phyloP scores from a whole-genome alignment of 2,888 invertebrate genomes.

The Agrochola lota region DNA sequence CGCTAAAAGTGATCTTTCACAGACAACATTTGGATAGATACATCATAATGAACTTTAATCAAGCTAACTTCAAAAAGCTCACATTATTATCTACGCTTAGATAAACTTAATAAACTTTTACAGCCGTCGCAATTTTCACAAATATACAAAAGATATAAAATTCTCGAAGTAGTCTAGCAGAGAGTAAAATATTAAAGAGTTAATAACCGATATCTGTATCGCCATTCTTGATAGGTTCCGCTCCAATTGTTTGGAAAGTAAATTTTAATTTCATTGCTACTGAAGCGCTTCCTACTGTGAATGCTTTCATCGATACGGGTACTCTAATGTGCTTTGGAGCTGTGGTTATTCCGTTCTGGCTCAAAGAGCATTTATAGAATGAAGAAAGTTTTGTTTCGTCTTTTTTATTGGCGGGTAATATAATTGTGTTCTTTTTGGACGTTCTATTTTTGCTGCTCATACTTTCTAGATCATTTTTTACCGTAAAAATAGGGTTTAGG shows the following conservation, averaged over 20 bases:
- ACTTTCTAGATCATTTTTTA: not conserved
- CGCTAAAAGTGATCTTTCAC: not conserved
- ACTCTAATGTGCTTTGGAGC: conserved; percentile 15
- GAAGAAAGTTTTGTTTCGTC: not conserved
- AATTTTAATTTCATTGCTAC: conserved; percentile 54
- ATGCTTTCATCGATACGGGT: conserved; percentile 40
- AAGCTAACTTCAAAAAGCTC: not conserved
- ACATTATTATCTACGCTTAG: not conserved
- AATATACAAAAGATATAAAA: conserved; percentile 16
- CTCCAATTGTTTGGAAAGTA: conserved; percentile 44
- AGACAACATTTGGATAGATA: not conserved
- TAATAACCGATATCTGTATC: conserved; percentile 40
- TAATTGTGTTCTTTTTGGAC: not conserved
- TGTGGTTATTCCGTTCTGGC: conserved; percentile 4
- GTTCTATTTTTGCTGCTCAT: not conserved
- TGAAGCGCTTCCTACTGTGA: conserved; percentile 21
- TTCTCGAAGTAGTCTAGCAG: not conserved
- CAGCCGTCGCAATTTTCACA: not conserved
- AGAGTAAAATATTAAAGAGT: conserved; percentile 40
- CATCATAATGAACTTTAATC: not conserved
- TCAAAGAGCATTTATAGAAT: conserved; percentile 7
- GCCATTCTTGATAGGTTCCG: conserved; percentile 18
- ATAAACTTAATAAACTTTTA: not conserved
- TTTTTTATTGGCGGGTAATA: not conserved
- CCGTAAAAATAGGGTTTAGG: not conserved